These are phyloP conservation scores for Cricetomys ansorgei DNA, from an alignment of 2,113 vertebrate genomes.

Conservation along the genomic window DNA sequence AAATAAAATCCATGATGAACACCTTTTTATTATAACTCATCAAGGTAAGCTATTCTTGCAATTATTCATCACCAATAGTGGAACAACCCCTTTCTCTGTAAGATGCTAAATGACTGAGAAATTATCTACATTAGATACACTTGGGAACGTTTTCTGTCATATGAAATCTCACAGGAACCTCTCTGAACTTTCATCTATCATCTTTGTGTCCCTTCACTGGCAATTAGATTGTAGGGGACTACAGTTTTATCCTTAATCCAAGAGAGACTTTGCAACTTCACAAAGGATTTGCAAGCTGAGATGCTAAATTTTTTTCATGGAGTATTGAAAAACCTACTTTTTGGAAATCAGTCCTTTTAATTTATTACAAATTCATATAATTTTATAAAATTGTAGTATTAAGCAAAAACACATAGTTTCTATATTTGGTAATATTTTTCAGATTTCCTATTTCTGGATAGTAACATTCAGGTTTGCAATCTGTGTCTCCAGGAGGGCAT, in stretches of 20 bases:
- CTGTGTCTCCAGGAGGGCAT: not conserved
- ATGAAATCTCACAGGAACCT: not conserved
- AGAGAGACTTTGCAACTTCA: not conserved
- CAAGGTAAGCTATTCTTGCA: constrained; percentile 89
- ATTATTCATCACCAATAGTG: too few relatives aligned
- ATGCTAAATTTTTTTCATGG: not conserved
- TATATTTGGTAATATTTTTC: not conserved
- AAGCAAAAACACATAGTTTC: not conserved
- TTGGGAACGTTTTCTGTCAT: not conserved
- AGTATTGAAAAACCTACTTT: not conserved
- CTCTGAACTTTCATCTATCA: not conserved
- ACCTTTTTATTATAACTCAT: constrained; percentile 98
- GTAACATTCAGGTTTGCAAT: accelerated
- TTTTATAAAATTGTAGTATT: not conserved
- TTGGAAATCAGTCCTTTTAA: not conserved
- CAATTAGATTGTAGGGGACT: not conserved
- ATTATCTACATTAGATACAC: not conserved
- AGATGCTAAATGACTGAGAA: not conserved
- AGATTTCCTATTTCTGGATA: not conserved
- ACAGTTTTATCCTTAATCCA: not conserved
- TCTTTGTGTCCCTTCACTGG: not conserved
- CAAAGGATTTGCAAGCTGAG: not conserved
- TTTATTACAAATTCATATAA: not conserved
- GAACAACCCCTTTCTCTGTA: not conserved
- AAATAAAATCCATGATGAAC: constrained; percentile 97